Evolutionary conservation across 2,797 vertebrate genomes (phyloP).

Genomic region (Bradypodion pumilum): DNA sequence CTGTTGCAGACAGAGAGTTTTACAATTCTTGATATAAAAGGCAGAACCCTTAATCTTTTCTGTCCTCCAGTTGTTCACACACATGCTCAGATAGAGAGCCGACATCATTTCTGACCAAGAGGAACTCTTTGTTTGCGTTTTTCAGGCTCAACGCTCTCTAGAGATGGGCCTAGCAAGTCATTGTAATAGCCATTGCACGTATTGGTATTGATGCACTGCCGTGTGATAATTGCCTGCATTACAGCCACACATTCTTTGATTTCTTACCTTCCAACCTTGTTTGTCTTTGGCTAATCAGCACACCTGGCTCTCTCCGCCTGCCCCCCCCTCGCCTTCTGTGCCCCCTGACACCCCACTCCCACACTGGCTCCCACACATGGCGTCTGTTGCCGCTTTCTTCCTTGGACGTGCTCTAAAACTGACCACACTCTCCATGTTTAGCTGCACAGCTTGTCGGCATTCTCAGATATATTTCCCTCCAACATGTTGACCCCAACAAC

Average conservation of each 20-base stretch:
- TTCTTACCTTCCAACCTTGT: constrained; percentile 1
- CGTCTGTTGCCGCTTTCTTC: constrained; percentile 7
- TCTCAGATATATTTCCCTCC: constrained; percentile 6
- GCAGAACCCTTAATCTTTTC: neutral
- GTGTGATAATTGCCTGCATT: constrained; percentile 28
- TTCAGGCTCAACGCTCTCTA: neutral
- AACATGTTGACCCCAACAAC: constrained; percentile 34
- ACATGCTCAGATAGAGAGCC: neutral
- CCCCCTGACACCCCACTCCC: neutral
- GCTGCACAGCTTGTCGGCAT: constrained; percentile 37
- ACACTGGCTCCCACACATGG: neutral
- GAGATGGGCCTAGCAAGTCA: neutral
- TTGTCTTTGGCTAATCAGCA: constrained; percentile 9
- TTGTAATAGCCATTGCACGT: neutral
- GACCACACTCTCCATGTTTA: constrained; percentile 13
- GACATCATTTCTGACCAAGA: neutral
- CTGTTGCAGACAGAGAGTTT: neutral
- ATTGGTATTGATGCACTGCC: neutral
- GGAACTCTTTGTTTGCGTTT: neutral
- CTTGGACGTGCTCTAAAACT: neutral
- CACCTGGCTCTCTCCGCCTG: constrained; percentile 7
- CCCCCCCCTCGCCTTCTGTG: neutral
- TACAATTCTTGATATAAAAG: neutral
- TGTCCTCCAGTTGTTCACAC: neutral
- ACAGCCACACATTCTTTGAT: neutral